Percentiles rank a stretch among this genome's conserved stretches.
Evolutionary conservation across 37 sponge, comb jelly and placozoan species (phyloP).

Genomic region (Agelas oroides): DNA sequence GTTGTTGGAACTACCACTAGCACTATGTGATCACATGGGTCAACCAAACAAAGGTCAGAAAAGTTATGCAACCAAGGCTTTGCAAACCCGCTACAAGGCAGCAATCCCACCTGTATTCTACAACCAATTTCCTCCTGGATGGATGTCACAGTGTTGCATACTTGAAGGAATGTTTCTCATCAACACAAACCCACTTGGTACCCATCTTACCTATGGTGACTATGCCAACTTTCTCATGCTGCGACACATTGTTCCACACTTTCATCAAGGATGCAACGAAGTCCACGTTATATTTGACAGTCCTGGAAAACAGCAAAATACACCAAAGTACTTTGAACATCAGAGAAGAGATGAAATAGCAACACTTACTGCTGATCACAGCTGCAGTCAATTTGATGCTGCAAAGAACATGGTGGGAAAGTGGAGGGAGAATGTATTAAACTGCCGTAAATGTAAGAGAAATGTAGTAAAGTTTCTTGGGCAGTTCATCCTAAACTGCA

Average conservation of each 20-base stretch:
- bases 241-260: neutral
- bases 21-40: constrained; percentile 13
- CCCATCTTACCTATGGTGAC: constrained; percentile 17
- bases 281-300: constrained; percentile 34
- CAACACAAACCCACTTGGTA: constrained; percentile 23
- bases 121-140: neutral
- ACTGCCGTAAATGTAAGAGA: no score
- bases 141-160: constrained; percentile 10
- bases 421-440: no score
- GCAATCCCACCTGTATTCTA: constrained; percentile 6
- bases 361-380: neutral
- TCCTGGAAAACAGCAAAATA: constrained; percentile 9
- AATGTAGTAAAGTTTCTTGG: no score
- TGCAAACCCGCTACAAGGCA: constrained; percentile 9
- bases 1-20: neutral
- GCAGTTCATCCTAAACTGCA: no score
- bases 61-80: neutral
- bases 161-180: constrained; percentile 39
- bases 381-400: neutral
- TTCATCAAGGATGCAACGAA: constrained; percentile 5
- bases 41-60: constrained; percentile 9
- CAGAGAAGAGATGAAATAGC: neutral
- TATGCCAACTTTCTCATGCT: constrained; percentile 27
- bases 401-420: no score
- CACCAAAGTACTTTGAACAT: constrained; percentile 28